Conservation (phyloP, 2,113 vertebrate species). For the Grantiella picta region DNA sequence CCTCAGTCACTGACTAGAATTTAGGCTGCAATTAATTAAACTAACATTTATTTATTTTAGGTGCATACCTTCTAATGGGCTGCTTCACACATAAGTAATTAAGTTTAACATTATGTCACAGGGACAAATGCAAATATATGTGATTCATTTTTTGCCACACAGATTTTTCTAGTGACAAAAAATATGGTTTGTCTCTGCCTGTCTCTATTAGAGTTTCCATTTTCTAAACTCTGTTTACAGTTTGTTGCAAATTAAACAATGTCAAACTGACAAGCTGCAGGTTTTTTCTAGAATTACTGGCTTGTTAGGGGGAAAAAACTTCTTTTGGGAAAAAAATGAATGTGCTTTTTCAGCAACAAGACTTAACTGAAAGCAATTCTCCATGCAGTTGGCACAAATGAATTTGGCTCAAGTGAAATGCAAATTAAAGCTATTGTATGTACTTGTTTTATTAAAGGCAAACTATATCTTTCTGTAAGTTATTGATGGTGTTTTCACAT, state of each 20-base stretch:
- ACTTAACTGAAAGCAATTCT: slow-evolving; percentile 35
- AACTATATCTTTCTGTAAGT: neutral
- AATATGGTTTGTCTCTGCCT: slow-evolving; percentile 35
- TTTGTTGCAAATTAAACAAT: slow-evolving; percentile 57
- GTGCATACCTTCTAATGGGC: slow-evolving; percentile 15
- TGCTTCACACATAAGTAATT: slow-evolving; percentile 4
- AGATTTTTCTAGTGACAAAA: slow-evolving; percentile 36
- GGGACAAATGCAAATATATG: neutral
- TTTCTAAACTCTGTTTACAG: slow-evolving; percentile 41
- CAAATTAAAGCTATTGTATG: neutral
- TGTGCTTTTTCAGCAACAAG: slow-evolving; percentile 21
- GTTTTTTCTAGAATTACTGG: slow-evolving; percentile 25
- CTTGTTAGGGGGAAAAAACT: slow-evolving; percentile 41
- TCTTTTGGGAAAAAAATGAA: neutral
- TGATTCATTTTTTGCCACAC: slow-evolving; percentile 18
- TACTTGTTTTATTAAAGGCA: neutral
- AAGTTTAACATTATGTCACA: slow-evolving; percentile 4
- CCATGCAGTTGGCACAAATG: neutral
- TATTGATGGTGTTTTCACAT: neutral
- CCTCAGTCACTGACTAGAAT: neutral
- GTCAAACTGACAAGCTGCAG: slow-evolving; percentile 37
- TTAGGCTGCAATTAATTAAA: slow-evolving; percentile 14
- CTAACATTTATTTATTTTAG: slow-evolving; percentile 39
- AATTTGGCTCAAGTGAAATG: neutral
- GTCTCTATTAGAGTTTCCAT: slow-evolving; percentile 29